Base-by-base conservation (phyloP, 2,888 invertebrate species). In the Brenthis hecate region DNA sequence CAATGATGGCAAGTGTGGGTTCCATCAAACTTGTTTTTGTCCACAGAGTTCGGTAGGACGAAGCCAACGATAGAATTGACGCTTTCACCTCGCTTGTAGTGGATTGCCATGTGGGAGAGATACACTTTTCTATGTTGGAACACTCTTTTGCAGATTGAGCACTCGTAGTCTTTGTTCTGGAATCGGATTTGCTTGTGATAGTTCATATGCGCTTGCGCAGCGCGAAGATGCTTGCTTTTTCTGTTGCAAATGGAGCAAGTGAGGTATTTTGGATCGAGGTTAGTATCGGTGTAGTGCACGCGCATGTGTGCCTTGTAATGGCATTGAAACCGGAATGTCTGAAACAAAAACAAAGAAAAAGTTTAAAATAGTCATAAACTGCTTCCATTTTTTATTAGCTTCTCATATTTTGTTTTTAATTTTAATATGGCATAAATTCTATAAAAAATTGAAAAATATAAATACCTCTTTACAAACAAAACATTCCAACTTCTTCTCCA, bases 141-240 rank as follows among this genome's bases (percentile, higher is more conserved):
- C n/a, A 92, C 83, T 23, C 87, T 79, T 70, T 90, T 89, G 81
- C 93, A 93, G 62, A 93, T 89, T 50, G 91, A 86, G 76, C 93
- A 93, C 77, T 89, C 86, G 77, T 93, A 93, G 83, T 92, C 92
- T 53, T 90, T 89, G 78, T 81, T 87, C 76, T 91, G 83, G 82
- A 92, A 92, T 66, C 92, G 87, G 0, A 89, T 92, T 72, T 92
- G 92, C 70, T 91, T 90, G 83, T 93, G 93, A 82, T 79, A 93
- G 78, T 86, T 89, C 86, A 87, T 88, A 79, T 93, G 93, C 32
- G 85, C 85, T 72, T 86, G 87, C 55, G 92, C 92, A 1, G 92
- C 93, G 47, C 93, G 90, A 8, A 93, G 81, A 73, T 93, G 88
- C 73, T 93, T 93, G 80, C 89, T 90, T 73, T 81, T 83, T 53